These are phyloP conservation scores for Lycocerus yunnanus DNA, from an alignment of 2,888 invertebrate genomes.

Conservation along the genomic window DNA sequence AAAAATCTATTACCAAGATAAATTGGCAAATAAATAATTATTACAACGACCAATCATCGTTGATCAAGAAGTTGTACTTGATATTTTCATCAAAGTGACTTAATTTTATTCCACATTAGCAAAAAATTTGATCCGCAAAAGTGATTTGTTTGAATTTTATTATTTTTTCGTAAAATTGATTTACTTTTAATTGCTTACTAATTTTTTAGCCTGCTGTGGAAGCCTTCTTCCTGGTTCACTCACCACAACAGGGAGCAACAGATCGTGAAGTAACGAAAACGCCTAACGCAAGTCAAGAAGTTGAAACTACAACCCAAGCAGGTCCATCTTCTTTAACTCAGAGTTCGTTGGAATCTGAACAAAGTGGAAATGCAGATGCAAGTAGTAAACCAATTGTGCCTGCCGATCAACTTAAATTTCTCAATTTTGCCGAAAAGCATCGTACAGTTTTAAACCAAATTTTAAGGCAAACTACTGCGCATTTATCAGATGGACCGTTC, in stretches of 20 bases:
- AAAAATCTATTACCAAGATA: too few relatives aligned
- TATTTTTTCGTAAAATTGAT: too few relatives aligned
- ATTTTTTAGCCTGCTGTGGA: conserved; percentile 76
- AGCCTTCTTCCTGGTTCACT: conserved; percentile 88
- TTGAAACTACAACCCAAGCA: conserved; percentile 9
- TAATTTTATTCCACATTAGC: too few relatives aligned
- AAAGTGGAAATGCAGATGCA: conserved; percentile 16
- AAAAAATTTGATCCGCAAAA: too few relatives aligned
- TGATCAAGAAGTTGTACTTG: too few relatives aligned
- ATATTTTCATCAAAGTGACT: too few relatives aligned
- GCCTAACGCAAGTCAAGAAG: conserved; percentile 13
- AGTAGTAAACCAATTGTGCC: conserved; percentile 39
- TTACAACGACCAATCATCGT: too few relatives aligned
- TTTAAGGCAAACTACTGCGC: conserved; percentile 76
- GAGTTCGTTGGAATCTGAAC: conserved; percentile 6
- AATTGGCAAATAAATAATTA: too few relatives aligned
- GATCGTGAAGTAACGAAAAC: conserved; percentile 16
- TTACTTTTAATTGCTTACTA: conserved; percentile 9
- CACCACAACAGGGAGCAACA: conserved; percentile 61
- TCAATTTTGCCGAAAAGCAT: conserved; percentile 86
- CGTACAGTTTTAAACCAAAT: conserved; percentile 89
- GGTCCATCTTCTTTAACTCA: conserved; percentile 1
- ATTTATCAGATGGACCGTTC: conserved; percentile 84
- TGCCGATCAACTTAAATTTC: conserved; percentile 72
- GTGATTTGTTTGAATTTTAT: too few relatives aligned